Percentiles rank a stretch among this genome's conserved stretches.
These are phyloP conservation scores for Madoqua kirkii DNA, from an alignment of 2,113 vertebrate genomes.

Conservation along the genomic window DNA sequence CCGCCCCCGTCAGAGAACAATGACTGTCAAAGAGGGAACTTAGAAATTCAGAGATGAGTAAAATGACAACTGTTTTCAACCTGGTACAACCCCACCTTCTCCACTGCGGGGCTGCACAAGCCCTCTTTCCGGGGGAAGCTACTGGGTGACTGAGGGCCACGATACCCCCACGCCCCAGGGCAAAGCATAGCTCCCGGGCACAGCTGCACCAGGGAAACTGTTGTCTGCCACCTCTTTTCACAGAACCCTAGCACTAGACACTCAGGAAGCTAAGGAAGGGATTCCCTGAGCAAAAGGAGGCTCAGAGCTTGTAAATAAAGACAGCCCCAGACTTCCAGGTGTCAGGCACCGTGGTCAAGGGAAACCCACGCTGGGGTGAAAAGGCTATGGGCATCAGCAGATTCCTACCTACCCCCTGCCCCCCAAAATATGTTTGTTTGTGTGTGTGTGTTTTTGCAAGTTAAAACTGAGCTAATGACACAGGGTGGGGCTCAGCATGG, in stretches of 20 bases:
- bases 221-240: background rate
- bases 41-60: background rate
- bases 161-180: background rate
- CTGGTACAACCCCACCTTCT: background rate
- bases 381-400: slow-evolving; percentile 64
- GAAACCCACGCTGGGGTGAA: slow-evolving; percentile 38
- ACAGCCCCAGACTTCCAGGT: background rate
- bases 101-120: background rate
- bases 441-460: slow-evolving; percentile 77
- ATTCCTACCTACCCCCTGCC: slow-evolving; percentile 39
- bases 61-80: background rate
- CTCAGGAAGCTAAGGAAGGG: background rate
- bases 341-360: background rate
- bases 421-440: background rate
- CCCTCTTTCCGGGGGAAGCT: background rate
- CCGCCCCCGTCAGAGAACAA: background rate
- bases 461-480: slow-evolving; percentile 93
- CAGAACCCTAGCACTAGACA: background rate
- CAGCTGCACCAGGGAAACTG: background rate
- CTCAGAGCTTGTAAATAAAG: background rate
- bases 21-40: background rate
- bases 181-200: background rate
- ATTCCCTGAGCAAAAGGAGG: background rate
- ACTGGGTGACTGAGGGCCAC: background rate
- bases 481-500: slow-evolving; percentile 89